Percentiles rank a stretch among this genome's conserved stretches.
Conservation (phyloP, 1,140 invertebrate species). For the Maconellicoccus hirsutus region DNA sequence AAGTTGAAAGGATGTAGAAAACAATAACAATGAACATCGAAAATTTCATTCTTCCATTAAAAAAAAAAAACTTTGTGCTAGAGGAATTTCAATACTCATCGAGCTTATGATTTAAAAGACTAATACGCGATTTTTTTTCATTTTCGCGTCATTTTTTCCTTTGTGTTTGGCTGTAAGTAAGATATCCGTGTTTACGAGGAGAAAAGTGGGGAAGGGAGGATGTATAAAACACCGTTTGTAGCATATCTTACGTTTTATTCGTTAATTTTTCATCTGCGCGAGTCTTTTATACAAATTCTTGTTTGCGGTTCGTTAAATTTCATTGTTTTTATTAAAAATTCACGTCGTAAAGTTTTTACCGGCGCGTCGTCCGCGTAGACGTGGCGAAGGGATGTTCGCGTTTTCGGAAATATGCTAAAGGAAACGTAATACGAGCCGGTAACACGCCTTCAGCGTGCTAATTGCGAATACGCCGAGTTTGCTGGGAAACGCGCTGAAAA, state of each 20-base stretch:
- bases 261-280: neutral
- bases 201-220: no score
- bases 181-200: no score
- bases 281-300: neutral
- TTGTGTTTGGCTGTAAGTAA: no score
- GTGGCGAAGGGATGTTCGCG: no score
- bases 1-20: neutral
- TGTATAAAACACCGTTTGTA: no score
- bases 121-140: neutral
- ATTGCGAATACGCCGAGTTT: no score
- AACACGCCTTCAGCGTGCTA: no score
- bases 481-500: no score
- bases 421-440: no score
- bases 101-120: neutral
- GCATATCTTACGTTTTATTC: no score
- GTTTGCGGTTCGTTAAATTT: slow-evolving; percentile 4
- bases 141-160: neutral
- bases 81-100: neutral
- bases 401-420: no score
- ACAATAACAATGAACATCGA: neutral
- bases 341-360: neutral
- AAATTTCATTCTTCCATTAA: neutral
- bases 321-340: slow-evolving; percentile 10
- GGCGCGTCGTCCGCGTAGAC: no score
- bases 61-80: neutral